A percentile compares a stretch with the other conserved stretches of the same genome.
Evolutionary conservation across 2,888 invertebrate genomes (phyloP).

Genomic region (Caenorhabditis zanzibari): DNA sequence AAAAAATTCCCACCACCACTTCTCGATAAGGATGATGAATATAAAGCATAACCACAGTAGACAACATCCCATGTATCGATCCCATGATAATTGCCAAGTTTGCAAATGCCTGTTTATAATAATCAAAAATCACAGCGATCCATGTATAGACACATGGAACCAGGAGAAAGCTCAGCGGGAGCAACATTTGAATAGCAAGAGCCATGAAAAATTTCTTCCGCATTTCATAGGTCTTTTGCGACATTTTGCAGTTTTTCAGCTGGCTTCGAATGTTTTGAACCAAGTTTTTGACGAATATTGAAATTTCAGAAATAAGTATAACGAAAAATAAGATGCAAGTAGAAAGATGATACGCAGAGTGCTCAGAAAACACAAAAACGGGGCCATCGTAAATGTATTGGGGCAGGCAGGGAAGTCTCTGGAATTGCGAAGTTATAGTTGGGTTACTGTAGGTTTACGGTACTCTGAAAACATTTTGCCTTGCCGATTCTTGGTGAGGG

Average conservation of each 20-base stretch:
- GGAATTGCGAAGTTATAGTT: not conserved
- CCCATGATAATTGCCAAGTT: conserved; percentile 1
- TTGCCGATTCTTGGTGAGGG: not conserved
- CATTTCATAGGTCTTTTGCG: conserved; percentile 14
- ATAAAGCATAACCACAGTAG: not conserved
- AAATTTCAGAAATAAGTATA: not conserved
- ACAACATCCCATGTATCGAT: conserved; percentile 1
- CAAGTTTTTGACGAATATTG: not conserved
- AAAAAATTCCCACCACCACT: not conserved
- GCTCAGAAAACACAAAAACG: not conserved
- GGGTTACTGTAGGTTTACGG: not conserved
- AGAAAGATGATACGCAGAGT: not conserved
- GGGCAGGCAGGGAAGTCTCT: conserved; percentile 22
- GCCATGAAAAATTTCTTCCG: conserved; percentile 22
- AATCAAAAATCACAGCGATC: not conserved
- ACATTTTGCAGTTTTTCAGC: not conserved
- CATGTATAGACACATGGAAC: not conserved
- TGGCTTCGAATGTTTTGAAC: not conserved
- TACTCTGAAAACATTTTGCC: not conserved
- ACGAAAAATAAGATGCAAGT: not conserved
- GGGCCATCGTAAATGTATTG: not conserved
- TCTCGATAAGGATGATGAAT: conserved; percentile 75
- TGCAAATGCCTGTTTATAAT: not conserved
- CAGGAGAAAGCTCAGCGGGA: not conserved
- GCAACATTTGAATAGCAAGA: not conserved